phyloP scores from a whole-genome alignment of 1,140 invertebrate genomes.

The Drosophila mojavensis region DNA sequence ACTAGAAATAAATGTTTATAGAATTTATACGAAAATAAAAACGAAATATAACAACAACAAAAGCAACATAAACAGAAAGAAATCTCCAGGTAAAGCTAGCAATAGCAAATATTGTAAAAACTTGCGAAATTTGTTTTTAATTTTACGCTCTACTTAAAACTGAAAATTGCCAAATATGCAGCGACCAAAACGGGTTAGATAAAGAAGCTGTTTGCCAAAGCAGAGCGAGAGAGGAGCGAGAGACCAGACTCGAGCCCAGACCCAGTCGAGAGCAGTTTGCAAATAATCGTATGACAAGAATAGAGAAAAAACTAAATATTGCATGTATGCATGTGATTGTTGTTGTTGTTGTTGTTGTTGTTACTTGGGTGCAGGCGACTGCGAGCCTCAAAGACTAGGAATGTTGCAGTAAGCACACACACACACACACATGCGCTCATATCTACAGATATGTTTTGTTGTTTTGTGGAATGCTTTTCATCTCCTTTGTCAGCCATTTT shows the following conservation, averaged over 20 bases:
- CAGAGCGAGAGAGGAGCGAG: background rate
- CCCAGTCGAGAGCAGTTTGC: conserved; percentile 30
- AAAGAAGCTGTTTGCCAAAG: conserved; percentile 68
- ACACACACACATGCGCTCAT: conserved; percentile 1
- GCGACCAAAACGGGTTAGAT: conserved; percentile 59
- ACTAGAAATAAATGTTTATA: background rate
- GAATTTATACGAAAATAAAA: conserved; percentile 10
- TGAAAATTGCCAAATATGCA: conserved; percentile 60
- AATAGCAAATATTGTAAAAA: conserved; percentile 12
- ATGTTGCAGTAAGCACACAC: conserved; percentile 12
- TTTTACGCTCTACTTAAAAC: conserved; percentile 78
- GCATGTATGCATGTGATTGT: conserved; percentile 62
- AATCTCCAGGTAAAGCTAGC: conserved; percentile 51
- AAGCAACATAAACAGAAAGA: conserved; percentile 27
- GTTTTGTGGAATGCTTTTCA: conserved; percentile 32
- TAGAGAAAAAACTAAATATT: conserved; percentile 65
- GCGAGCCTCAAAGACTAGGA: conserved; percentile 16
- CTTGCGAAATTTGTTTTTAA: conserved; percentile 76
- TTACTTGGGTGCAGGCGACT: conserved; percentile 20
- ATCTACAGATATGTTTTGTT: background rate
- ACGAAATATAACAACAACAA: background rate
- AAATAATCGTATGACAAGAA: conserved; percentile 47
- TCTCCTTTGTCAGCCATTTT: conserved; percentile 41
- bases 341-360: conserved; percentile 26
- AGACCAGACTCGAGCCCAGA: background rate